These are phyloP conservation scores for Eilema depressum DNA, from an alignment of 2,888 invertebrate genomes.

Conservation along the genomic window DNA sequence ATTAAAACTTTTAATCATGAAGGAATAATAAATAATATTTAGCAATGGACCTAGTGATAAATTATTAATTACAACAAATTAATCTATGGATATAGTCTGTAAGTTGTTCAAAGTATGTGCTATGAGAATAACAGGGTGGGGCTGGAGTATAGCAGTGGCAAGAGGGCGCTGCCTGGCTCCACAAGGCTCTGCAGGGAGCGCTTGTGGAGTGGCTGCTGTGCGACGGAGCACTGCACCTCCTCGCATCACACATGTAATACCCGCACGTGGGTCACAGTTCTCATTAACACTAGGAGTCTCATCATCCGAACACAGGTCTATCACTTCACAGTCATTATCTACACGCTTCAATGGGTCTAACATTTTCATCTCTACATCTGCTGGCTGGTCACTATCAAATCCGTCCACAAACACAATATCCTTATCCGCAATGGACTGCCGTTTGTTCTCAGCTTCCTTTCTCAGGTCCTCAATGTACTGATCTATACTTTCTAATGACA, in stretches of 20 bases:
- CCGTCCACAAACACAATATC: conserved; percentile 82
- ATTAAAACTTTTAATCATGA: conserved; percentile 72
- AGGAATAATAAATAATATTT: conserved; percentile 77
- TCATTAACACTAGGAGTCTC: conserved; percentile 81
- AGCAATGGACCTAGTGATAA: conserved; percentile 71
- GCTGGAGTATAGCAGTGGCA: conserved; percentile 72
- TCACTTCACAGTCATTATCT: conserved; percentile 85
- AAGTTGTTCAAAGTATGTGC: conserved; percentile 79
- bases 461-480: conserved; percentile 73
- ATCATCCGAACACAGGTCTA: conserved; percentile 90
- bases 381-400: conserved; percentile 65
- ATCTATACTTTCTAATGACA: conserved; percentile 77
- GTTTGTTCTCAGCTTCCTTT: conserved; percentile 64
- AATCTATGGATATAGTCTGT: conserved; percentile 84
- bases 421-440: conserved; percentile 61
- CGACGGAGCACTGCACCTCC: conserved; percentile 75
- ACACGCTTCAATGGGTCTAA: conserved; percentile 71
- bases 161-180: conserved; percentile 80
- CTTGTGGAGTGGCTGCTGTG: conserved; percentile 76
- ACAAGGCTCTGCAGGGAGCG: conserved; percentile 76
- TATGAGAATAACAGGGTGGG: conserved; percentile 80
- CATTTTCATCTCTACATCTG: conserved; percentile 62
- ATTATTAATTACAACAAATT: conserved; percentile 71
- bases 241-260: conserved; percentile 76
- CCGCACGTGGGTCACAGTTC: conserved; percentile 79